Conservation (phyloP, 2,888 invertebrate genomes). For the Mesorhabditis belari region DNA sequence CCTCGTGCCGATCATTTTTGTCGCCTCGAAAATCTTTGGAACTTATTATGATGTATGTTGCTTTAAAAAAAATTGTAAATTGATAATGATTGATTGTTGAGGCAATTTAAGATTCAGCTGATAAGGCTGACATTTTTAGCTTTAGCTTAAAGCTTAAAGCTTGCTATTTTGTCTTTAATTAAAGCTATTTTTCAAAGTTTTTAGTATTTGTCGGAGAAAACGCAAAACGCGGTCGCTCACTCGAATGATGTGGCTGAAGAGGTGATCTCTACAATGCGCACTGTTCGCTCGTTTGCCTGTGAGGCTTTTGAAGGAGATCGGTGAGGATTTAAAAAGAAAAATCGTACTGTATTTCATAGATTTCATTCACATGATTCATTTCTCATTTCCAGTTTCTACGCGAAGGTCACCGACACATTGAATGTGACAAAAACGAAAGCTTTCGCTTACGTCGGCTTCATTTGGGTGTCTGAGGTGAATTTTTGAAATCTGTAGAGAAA, state of each 20-base stretch:
- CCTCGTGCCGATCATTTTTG: slow-evolving; percentile 55
- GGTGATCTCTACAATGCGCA: slow-evolving; percentile 54
- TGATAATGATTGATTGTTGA: too few species aligned
- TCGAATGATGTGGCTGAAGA: slow-evolving; percentile 57
- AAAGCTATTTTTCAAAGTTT: not conserved
- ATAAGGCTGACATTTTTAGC: too few species aligned
- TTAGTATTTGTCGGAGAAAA: slow-evolving; percentile 47
- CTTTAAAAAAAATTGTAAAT: not conserved
- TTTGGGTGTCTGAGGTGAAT: slow-evolving; percentile 46
- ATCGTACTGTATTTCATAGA: not conserved
- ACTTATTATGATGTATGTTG: slow-evolving; percentile 54
- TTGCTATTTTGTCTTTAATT: too few species aligned
- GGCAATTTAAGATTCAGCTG: too few species aligned
- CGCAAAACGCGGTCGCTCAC: slow-evolving; percentile 55
- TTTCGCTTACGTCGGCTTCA: slow-evolving; percentile 47
- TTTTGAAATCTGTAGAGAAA: too few species aligned
- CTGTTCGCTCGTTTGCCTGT: slow-evolving; percentile 56
- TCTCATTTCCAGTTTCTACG: slow-evolving; percentile 28
- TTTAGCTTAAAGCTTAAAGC: too few species aligned
- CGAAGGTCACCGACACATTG: slow-evolving; percentile 40
- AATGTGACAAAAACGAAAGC: slow-evolving; percentile 45
- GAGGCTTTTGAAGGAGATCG: slow-evolving; percentile 52
- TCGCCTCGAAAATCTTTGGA: slow-evolving; percentile 55
- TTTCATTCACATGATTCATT: not conserved
- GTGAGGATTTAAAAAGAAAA: slow-evolving; percentile 23